Evolutionary conservation across 2,888 invertebrate species (phyloP).

Genomic region (Tetrapedia diversipes): DNA sequence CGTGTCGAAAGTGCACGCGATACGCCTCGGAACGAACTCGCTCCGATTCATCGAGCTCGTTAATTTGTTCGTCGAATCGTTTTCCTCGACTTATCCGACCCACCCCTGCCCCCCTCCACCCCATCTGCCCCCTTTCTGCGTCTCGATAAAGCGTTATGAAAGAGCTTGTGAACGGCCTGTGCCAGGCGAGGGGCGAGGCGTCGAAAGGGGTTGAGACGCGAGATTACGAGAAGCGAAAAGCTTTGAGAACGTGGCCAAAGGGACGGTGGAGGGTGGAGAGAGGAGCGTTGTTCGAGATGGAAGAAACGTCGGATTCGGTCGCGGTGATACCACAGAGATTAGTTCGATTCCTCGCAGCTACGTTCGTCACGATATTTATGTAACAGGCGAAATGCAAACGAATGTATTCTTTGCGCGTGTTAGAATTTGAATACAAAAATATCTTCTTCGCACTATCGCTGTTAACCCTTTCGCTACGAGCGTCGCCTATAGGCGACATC

Average conservation of each 20-base stretch:
- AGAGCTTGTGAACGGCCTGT: background rate
- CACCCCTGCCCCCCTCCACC: too few species aligned
- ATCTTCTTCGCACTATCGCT: too few species aligned
- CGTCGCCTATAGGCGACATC: too few species aligned
- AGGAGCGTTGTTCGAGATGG: conserved; percentile 12
- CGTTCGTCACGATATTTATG: conserved; percentile 37
- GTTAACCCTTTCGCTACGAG: too few species aligned
- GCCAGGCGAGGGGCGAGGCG: background rate
- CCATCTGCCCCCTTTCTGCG: background rate
- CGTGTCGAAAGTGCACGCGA: background rate
- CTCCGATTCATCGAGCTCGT: background rate
- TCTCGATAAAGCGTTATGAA: conserved; percentile 1
- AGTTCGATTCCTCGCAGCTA: conserved; percentile 19
- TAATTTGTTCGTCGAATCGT: background rate
- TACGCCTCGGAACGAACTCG: background rate
- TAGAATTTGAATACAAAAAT: conserved; percentile 31
- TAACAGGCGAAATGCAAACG: conserved; percentile 48
- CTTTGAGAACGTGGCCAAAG: conserved; percentile 17
- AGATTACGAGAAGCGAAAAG: conserved; percentile 28
- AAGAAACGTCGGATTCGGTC: conserved; percentile 11
- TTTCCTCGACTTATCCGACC: background rate
- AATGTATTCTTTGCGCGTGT: conserved; percentile 40
- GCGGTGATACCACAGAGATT: conserved; percentile 29
- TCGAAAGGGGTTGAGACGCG: background rate
- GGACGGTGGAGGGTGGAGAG: background rate